A percentile compares a stretch with the other conserved stretches of the same genome.
Evolutionary conservation across 2,888 invertebrate species (phyloP).

Genomic region (Doris montereyensis): DNA sequence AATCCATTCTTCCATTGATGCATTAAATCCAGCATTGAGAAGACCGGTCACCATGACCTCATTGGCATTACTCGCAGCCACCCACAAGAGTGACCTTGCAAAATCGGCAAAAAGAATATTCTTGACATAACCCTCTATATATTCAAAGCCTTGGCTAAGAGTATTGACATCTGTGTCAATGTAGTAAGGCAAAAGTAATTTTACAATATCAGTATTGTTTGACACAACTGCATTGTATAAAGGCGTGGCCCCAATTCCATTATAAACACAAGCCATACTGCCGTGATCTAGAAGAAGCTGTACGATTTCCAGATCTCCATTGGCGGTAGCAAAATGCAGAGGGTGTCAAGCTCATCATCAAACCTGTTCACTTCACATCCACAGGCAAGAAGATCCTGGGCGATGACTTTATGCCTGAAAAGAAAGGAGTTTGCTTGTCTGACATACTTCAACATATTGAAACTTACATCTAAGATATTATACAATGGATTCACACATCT

Average conservation of each 20-base stretch:
- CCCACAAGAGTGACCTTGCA: slow-evolving; percentile 58
- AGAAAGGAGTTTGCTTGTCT: too few species aligned
- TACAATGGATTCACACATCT: too few species aligned
- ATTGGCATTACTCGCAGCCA: slow-evolving; percentile 48
- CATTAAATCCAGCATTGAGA: slow-evolving; percentile 56
- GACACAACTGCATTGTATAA: slow-evolving; percentile 66
- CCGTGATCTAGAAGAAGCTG: slow-evolving; percentile 55
- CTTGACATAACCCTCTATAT: slow-evolving; percentile 6
- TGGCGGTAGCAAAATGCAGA: slow-evolving; percentile 62
- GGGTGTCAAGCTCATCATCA: slow-evolving; percentile 67
- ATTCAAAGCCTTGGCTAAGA: slow-evolving; percentile 47
- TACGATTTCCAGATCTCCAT: slow-evolving; percentile 56
- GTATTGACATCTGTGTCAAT: slow-evolving; percentile 48
- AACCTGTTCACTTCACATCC: slow-evolving; percentile 63
- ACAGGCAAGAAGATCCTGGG: slow-evolving; percentile 54
- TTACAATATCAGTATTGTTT: slow-evolving; percentile 50
- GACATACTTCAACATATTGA: too few species aligned
- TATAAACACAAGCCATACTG: slow-evolving; percentile 58
- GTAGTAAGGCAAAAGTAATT: slow-evolving; percentile 55
- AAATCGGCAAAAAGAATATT: slow-evolving; percentile 43
- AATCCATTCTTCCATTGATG: slow-evolving; percentile 57
- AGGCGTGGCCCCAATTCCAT: slow-evolving; percentile 55
- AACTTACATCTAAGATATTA: too few species aligned
- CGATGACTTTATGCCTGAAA: slow-evolving; percentile 38
- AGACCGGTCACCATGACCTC: slow-evolving; percentile 51